phyloP scores from a whole-genome alignment of 53 echinoderm and acorn worm species.

The Paelopatides confundens region DNA sequence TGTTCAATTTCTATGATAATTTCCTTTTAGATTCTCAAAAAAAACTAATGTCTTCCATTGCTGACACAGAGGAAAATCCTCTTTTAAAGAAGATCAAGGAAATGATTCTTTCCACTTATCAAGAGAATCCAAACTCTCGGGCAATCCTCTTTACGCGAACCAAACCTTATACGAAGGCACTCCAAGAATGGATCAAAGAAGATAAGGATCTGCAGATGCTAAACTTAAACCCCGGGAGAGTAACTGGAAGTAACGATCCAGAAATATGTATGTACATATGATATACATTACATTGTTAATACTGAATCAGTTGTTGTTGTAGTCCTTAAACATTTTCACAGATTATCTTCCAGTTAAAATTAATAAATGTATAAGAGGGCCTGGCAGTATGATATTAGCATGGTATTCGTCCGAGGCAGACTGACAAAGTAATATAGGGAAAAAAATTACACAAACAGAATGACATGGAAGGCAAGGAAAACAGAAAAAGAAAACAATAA shows the following conservation, averaged over 20 bases:
- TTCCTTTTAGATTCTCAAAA: background rate
- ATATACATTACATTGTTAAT: background rate
- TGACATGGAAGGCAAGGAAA: too few relatives aligned
- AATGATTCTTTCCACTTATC: background rate
- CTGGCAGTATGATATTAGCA: too few relatives aligned
- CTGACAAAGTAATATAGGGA: too few relatives aligned
- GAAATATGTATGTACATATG: background rate
- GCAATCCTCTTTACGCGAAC: background rate
- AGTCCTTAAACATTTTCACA: too few relatives aligned
- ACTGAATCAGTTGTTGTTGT: too few relatives aligned
- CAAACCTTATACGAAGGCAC: slow-evolving; percentile 9
- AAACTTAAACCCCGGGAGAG: background rate
- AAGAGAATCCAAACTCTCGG: background rate
- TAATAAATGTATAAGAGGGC: too few relatives aligned
- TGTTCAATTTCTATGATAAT: background rate
- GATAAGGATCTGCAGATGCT: background rate
- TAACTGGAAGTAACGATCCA: background rate
- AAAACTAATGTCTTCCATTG: background rate
- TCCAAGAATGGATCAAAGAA: slow-evolving; percentile 11
- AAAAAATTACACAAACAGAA: too few relatives aligned
- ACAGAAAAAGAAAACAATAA: too few relatives aligned
- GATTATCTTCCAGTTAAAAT: too few relatives aligned
- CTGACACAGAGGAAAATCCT: slow-evolving; percentile 13
- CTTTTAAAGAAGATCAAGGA: slow-evolving; percentile 21
- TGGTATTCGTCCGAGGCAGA: too few relatives aligned